These are phyloP conservation scores for Probosciger aterrimus DNA, from an alignment of 2,113 vertebrate species.

Conservation along the genomic window DNA sequence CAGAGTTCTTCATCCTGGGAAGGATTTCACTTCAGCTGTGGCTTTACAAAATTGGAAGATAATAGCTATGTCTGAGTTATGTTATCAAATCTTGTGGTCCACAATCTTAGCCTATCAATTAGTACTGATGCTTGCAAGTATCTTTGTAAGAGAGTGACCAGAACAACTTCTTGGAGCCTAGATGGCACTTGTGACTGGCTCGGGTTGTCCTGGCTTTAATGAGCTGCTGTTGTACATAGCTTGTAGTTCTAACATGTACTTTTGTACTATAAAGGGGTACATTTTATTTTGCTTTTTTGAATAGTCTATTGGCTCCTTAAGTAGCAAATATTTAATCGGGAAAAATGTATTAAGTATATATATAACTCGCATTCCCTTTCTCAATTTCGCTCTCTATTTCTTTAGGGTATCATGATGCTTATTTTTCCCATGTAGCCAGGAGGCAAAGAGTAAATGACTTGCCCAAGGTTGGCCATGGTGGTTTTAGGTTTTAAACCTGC, in stretches of 20 bases:
- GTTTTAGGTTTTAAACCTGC: background rate
- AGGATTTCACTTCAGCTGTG: background rate
- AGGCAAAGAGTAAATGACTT: background rate
- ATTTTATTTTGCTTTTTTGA: background rate
- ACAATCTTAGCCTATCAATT: background rate
- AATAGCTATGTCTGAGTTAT: background rate
- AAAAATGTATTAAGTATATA: background rate
- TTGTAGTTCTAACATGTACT: background rate
- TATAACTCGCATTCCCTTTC: background rate
- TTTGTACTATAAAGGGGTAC: background rate
- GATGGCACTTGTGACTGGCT: background rate
- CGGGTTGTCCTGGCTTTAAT: background rate
- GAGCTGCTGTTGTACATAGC: background rate
- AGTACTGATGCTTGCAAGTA: background rate
- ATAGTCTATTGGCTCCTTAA: background rate
- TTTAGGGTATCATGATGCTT: background rate
- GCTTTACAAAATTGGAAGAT: background rate
- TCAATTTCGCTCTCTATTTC: background rate
- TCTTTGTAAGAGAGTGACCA: background rate
- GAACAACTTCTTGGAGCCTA: background rate
- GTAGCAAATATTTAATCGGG: background rate
- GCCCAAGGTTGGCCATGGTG: fast-evolving
- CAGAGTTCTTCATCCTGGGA: background rate
- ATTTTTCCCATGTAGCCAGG: background rate
- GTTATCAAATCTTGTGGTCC: background rate